Evolutionary conservation across 1,140 invertebrate species (phyloP).

Genomic region (Pectinophora gossypiella): DNA sequence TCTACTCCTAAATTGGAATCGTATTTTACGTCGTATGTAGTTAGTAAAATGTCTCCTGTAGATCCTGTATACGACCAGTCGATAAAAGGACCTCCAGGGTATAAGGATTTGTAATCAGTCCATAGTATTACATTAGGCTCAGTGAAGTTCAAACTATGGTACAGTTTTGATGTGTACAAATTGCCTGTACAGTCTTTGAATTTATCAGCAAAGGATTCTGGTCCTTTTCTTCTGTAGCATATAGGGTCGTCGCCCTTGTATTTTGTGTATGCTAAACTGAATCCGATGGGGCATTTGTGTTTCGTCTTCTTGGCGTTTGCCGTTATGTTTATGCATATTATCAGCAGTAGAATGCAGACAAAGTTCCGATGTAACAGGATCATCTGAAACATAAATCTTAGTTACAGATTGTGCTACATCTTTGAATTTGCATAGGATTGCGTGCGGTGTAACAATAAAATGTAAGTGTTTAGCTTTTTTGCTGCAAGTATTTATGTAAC

Average conservation of each 20-base stretch:
- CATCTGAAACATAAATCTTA: constrained; percentile 5
- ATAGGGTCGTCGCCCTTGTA: constrained; percentile 17
- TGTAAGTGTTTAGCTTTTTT: too few species aligned
- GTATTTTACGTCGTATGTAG: constrained; percentile 31
- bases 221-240: constrained; percentile 48
- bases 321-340: background rate
- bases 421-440: too few species aligned
- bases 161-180: constrained; percentile 40
- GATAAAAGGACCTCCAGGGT: constrained; percentile 60
- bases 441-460: too few species aligned
- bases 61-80: constrained; percentile 46
- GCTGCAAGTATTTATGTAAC: too few species aligned
- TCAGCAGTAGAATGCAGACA: background rate
- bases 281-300: constrained; percentile 44
- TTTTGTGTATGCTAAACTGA: constrained; percentile 29
- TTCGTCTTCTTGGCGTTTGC: background rate
- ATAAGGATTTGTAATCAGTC: constrained; percentile 57
- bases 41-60: constrained; percentile 25
- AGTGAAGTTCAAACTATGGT: constrained; percentile 35
- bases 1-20: constrained; percentile 32
- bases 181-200: constrained; percentile 56
- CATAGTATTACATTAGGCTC: constrained; percentile 42
- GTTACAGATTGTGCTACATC: too few species aligned
- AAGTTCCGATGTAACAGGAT: background rate
- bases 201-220: constrained; percentile 45